Base-by-base conservation (phyloP, 2,113 vertebrate genomes). In the Solea solea region DNA sequence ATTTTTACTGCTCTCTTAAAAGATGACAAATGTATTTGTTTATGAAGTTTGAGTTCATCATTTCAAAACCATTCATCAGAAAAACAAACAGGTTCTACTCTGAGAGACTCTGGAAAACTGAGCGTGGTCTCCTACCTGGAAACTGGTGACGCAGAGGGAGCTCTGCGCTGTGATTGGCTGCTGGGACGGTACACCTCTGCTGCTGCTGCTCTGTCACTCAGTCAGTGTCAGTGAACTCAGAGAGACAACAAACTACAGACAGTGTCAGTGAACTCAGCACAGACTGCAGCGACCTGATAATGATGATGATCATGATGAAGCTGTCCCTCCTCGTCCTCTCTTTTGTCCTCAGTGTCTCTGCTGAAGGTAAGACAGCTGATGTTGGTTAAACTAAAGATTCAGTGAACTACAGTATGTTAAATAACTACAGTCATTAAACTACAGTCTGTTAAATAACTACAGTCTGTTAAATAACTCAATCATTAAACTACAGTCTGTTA, bases 151-250 rank as follows among this genome's bases (percentile, higher is more conserved):
- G 3, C 53, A 48, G 15, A 0, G 1, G 1, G 14, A 9, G 34
- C 57, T 63, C 58, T 72, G 76, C 57, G 9, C 46, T 74, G 40
- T 69, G 59, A 80, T 80, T 80, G 77, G 77, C 65, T 68, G 59
- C 7, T 48, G 4, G 8, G 9, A 10, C 27, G 15, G 27, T 39
- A 5, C 27, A 53, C 51, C 6, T 58, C 34, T 41, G 52, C 57
- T 55, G 52, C 52, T 60, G 58, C 49, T 68, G 46, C 55, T 49
- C 39, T 50, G 27, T 52, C 57, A 25, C 40, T 42, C 39, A 41
- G 11, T 14, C 48, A 5, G 27, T 39, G 11, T 16, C 25, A 13
- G 53, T 28, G 8, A 5, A 21, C 12, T 34, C 28, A 34, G 28
- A 5, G 28, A 34, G 28, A 34, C 28, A 34, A 34, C 28, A 34